These are phyloP conservation scores for Capitulum mitella DNA, from an alignment of 2,888 invertebrate species.

Conservation along the genomic window DNA sequence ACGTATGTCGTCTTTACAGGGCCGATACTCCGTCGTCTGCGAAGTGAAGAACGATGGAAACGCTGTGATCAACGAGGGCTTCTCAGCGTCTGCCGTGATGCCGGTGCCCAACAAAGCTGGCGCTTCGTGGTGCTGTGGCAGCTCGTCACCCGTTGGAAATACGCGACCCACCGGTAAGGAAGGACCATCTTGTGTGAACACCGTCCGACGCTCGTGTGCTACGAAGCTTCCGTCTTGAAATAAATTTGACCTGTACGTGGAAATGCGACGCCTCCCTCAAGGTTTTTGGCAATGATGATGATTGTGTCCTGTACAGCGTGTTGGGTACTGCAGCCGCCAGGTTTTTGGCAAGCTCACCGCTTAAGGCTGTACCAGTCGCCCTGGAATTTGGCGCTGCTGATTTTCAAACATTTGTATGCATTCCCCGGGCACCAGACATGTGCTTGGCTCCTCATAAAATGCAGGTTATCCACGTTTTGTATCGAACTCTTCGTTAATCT, in stretches of 20 bases:
- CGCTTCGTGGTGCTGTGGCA: background rate
- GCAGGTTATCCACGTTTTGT: too few species aligned
- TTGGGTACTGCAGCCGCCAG: background rate
- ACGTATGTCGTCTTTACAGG: too few species aligned
- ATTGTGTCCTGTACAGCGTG: background rate
- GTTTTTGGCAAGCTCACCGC: background rate
- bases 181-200: too few species aligned
- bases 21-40: slow-evolving; percentile 31
- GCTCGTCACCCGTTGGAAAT: background rate
- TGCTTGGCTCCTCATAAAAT: too few species aligned
- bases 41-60: slow-evolving; percentile 30
- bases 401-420: too few species aligned
- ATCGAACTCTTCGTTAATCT: too few species aligned
- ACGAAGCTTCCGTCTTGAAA: too few species aligned
- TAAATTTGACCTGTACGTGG: too few species aligned
- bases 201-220: too few species aligned
- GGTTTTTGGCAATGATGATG: background rate
- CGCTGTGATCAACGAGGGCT: slow-evolving; percentile 26
- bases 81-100: background rate
- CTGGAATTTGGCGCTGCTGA: too few species aligned
- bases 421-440: too few species aligned
- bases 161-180: background rate
- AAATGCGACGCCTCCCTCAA: background rate
- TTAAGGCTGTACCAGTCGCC: too few species aligned
- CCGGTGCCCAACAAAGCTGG: background rate